These are phyloP conservation scores for Enteromius unitaeniatus DNA, from an alignment of 2,797 vertebrate genomes.

Conservation along the genomic window DNA sequence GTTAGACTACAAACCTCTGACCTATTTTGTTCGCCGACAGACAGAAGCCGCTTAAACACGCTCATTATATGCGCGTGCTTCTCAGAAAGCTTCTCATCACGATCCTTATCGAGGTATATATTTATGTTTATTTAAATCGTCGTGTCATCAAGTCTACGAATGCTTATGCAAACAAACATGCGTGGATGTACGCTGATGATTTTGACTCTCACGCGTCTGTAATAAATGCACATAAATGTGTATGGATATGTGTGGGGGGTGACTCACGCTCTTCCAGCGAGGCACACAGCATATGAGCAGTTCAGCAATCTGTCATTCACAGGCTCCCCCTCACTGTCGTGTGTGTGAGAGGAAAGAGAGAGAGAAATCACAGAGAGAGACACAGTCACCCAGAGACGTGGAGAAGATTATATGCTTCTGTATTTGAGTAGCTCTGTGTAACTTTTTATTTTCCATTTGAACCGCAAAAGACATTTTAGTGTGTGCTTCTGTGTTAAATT, in stretches of 20 bases:
- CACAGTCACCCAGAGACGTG: background rate
- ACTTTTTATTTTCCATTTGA: slow-evolving; percentile 7
- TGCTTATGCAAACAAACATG: slow-evolving; percentile 34
- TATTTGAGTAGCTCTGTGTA: background rate
- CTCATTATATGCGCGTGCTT: background rate
- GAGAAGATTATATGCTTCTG: background rate
- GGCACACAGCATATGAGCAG: slow-evolving; percentile 53
- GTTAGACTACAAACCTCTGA: background rate
- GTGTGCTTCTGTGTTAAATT: background rate
- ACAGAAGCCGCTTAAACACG: background rate
- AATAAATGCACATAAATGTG: slow-evolving; percentile 36
- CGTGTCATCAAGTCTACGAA: background rate
- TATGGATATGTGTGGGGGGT: slow-evolving; percentile 19
- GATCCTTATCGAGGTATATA: background rate
- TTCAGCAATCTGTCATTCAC: slow-evolving; percentile 54
- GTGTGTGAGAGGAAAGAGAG: background rate
- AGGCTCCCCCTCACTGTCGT: slow-evolving; percentile 41
- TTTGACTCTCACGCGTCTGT: slow-evolving; percentile 4
- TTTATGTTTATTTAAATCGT: slow-evolving; percentile 13
- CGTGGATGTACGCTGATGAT: slow-evolving; percentile 28
- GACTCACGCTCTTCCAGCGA: slow-evolving; percentile 49
- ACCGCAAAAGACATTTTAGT: background rate
- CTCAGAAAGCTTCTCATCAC: background rate
- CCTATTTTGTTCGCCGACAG: background rate
- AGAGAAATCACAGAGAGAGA: slow-evolving; percentile 6